Conservation (phyloP, 37 sponge, comb jelly and placozoan species). For the Hormiphora californensis region DNA sequence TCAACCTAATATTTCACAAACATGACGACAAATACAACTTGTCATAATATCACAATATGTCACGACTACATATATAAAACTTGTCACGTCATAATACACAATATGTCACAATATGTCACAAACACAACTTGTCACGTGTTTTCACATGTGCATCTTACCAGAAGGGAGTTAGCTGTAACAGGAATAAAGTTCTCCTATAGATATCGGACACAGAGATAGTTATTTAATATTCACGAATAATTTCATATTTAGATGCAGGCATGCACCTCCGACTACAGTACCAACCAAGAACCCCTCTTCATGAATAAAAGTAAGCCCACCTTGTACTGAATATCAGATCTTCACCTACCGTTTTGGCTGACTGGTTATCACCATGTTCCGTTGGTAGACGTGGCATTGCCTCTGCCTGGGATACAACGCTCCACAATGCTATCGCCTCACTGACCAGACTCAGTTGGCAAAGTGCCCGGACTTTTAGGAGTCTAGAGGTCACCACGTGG, state of each 20-base stretch:
- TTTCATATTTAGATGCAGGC: no score
- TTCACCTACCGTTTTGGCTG: constrained; percentile 45
- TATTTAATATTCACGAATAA: no score
- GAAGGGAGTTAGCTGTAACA: not conserved
- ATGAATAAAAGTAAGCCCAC: no score
- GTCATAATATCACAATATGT: no score
- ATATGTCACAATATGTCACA: not conserved
- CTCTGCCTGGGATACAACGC: constrained; percentile 58
- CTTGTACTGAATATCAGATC: no score
- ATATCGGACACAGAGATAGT: no score
- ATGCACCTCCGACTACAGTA: no score
- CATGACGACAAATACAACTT: no score
- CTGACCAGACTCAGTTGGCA: constrained; percentile 60
- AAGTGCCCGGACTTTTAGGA: constrained; percentile 58
- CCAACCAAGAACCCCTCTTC: no score
- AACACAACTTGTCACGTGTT: no score
- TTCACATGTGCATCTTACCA: not conserved
- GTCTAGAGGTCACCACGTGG: constrained; percentile 58
- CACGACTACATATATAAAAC: not conserved
- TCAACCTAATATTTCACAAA: no score
- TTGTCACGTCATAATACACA: not conserved
- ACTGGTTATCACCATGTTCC: constrained; percentile 34
- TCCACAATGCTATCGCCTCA: constrained; percentile 58
- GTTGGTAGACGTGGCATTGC: constrained; percentile 64
- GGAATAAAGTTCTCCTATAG: constrained; percentile 43